Conservation (phyloP, 2,113 vertebrate species). For the Siniperca knerii region DNA sequence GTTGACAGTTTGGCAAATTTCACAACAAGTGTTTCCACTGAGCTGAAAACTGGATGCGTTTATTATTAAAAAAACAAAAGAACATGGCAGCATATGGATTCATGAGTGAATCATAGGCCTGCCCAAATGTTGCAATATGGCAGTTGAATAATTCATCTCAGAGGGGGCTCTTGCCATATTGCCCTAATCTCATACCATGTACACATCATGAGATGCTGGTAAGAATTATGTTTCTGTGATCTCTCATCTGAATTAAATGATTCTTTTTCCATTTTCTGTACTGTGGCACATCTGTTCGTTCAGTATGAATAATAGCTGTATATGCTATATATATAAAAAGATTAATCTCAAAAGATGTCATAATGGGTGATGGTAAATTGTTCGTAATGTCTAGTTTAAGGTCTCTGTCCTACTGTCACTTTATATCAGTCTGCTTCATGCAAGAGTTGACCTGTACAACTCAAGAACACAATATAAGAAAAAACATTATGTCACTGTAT, state of each 20-base stretch:
- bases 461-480: neutral
- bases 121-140: conserved; percentile 78
- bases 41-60: neutral
- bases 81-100: conserved; percentile 67
- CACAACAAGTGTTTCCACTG: neutral
- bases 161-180: conserved; percentile 60
- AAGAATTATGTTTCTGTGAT: conserved; percentile 17
- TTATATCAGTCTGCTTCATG: neutral
- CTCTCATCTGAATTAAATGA: conserved; percentile 11
- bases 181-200: conserved; percentile 45
- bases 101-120: conserved; percentile 63
- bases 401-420: neutral
- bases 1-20: neutral
- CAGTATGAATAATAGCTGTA: conserved; percentile 22
- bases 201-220: conserved; percentile 21
- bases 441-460: neutral
- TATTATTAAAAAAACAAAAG: conserved; percentile 1
- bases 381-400: neutral
- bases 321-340: neutral
- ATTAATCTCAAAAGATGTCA: neutral
- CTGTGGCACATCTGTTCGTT: conserved; percentile 9
- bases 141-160: conserved; percentile 78
- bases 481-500: neutral
- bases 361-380: neutral
- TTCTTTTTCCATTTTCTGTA: conserved; percentile 6